Base-by-base conservation (phyloP, 2,888 invertebrate species). In the Andrena chrysosceles region DNA sequence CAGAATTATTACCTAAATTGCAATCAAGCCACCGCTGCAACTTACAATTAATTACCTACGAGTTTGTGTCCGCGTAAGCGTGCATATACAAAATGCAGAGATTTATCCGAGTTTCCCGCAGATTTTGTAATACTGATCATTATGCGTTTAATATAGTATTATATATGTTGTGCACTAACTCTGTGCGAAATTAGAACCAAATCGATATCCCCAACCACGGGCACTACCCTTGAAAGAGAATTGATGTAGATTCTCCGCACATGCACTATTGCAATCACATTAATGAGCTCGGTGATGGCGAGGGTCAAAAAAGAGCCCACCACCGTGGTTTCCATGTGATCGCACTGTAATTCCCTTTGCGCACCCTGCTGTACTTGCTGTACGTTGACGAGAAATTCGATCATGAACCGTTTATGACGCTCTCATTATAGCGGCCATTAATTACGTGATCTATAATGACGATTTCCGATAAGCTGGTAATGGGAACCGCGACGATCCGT, bases 321-420 rank as follows among this genome's bases (percentile, higher is more conserved):
- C 29, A 73, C 64, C 29, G 64, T 72, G 64, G 64, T 8, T 20
- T 6, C 8, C 8, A 29, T 64, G 13, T 56, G 26, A 29, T 5
- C 29, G 2, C 5, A 13, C 56, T 66, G 20, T 66, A 66, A 66
- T 66, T 73, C 64, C 49, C 20, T 56, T 29, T 56, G n/a, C 20
- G 4, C 29, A 5, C 26, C 2, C 2, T 33, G 3, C 20, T 8
- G 42, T 13, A 3, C 29, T 3, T 64, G 56, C 42, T 16, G 16
- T 16, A 42, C 16, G 42, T 42, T 42, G 42, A 42, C 16, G 42
- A 42, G 66, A 68, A 62, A 68, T 70, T 70, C 70, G 20, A 31
- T 16, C 33, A 70, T 63, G 60, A 76, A 76, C 69, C 70, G 62
- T 76, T 76, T 62, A 76, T 76, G 70, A 52, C 62, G 52, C 42